Evolutionary conservation across 2,888 invertebrate species (phyloP), one percentile per base, ranked within the genome.

Genomic region (Notocelia uddmanniana): DNA sequence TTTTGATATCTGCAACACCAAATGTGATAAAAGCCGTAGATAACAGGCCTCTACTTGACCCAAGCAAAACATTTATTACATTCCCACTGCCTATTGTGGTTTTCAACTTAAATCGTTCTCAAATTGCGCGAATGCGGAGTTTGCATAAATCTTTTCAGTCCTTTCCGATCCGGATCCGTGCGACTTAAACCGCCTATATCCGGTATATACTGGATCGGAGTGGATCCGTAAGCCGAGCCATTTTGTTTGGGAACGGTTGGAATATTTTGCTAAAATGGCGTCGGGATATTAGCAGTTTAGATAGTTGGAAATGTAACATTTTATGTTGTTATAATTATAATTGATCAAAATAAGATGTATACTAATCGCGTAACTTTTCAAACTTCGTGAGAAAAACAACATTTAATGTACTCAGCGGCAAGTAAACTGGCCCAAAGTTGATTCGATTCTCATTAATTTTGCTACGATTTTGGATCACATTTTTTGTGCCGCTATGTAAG

Each of bases 71-170:
- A 41, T 41, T n/a, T 5, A 31, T n/a, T n/a, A 45, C n/a, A n/a
- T 45, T n/a, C 6, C 45, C 45, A 45, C 45, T 8, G n/a, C n/a
- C 52, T 21, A 52, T 37, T 50, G 64, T 64, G 10, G 52, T 54
- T 21, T 34, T 34, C 21, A 54, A 45, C 54, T 45, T 31, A 60
- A 71, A 71, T 54, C 59, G 59, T 23, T 54, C 37, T n/a, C 52
- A 54, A 71, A 71, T 60, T 52, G 59, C 23, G 54, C 66, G 59
- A 59, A 66, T 59, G 54, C 54, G 54, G 31, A 59, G 21, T 59
- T 59, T 31, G 66, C 54, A 66, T 66, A 71, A 71, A 71, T 71
- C 71, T 71, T 66, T 70, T 66, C 66, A 59, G 71, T 71, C 71
- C 66, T 69, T 69, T 69, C 66, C 66, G 59, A 66, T 71, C 66